Conservation (phyloP, 2,888 invertebrate genomes). For the Meteorus colon region DNA sequence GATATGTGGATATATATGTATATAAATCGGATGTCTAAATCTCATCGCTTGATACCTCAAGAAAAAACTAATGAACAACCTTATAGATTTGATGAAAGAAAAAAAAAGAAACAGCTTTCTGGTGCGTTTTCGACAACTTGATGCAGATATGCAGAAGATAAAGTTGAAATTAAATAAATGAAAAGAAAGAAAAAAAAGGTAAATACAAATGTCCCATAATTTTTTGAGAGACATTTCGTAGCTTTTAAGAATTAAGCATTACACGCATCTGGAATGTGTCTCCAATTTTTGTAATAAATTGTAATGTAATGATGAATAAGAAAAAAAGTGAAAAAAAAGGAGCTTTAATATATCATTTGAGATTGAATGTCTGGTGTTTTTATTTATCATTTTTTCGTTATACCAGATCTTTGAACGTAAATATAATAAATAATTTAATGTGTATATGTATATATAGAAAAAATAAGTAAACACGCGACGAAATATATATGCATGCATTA, state of each 20-base stretch:
- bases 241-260: constrained; percentile 43
- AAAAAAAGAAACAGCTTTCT: neutral
- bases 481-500: neutral
- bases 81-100: neutral
- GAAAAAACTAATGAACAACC: neutral
- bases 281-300: constrained; percentile 49
- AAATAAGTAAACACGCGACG: neutral
- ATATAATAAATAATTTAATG: constrained; percentile 9
- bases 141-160: neutral
- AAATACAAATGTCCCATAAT: neutral
- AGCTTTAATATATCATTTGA: constrained; percentile 45
- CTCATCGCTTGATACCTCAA: neutral
- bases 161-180: neutral
- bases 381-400: constrained; percentile 5
- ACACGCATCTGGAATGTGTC: constrained; percentile 54
- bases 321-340: constrained; percentile 37
- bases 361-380: constrained; percentile 3
- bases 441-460: neutral
- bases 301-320: constrained; percentile 43
- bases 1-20: neutral
- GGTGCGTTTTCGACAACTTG: neutral
- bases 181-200: too few relatives aligned
- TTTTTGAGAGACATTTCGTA: constrained; percentile 19
- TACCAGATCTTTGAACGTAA: neutral
- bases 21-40: neutral